phyloP scores from a whole-genome alignment of 2,888 invertebrate species.

The Drosophila atroscutellata region DNA sequence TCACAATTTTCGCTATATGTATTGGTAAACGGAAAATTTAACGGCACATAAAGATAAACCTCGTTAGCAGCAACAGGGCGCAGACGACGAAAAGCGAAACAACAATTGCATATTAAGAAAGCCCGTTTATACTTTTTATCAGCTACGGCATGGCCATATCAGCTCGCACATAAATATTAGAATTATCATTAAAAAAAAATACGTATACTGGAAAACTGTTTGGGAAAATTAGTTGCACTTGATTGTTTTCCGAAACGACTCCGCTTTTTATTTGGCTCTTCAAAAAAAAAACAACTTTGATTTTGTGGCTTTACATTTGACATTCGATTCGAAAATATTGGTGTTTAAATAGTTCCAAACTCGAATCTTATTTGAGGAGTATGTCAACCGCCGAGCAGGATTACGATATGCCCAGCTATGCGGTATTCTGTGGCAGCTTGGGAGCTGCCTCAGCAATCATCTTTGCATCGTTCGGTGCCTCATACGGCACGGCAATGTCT shows the following conservation, averaged over 20 bases:
- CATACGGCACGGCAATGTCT: constrained; percentile 99
- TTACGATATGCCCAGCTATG: constrained; percentile 41
- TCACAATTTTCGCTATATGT: constrained; percentile 44
- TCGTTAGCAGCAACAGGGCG: constrained; percentile 48
- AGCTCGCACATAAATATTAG: constrained; percentile 50
- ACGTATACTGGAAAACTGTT: neutral
- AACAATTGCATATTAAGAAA: constrained; percentile 27
- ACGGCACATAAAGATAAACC: constrained; percentile 68
- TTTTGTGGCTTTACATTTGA: neutral
- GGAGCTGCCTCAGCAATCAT: constrained; percentile 90
- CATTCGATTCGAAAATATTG: neutral
- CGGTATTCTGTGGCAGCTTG: constrained; percentile 85
- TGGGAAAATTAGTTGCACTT: constrained; percentile 44
- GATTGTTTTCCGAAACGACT: constrained; percentile 14
- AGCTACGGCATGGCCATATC: constrained; percentile 27
- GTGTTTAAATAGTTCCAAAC: neutral
- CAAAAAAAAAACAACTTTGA: neutral
- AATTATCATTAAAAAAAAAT: constrained; percentile 30
- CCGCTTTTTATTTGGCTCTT: too few relatives aligned
- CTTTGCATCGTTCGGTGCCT: constrained; percentile 93
- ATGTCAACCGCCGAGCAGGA: constrained; percentile 45
- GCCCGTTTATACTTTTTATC: constrained; percentile 39
- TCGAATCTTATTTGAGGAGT: neutral
- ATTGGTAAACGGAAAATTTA: constrained; percentile 55
- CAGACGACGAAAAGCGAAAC: neutral